phyloP scores from a whole-genome alignment of 2,888 invertebrate genomes.

The Geophilus truncorum region DNA sequence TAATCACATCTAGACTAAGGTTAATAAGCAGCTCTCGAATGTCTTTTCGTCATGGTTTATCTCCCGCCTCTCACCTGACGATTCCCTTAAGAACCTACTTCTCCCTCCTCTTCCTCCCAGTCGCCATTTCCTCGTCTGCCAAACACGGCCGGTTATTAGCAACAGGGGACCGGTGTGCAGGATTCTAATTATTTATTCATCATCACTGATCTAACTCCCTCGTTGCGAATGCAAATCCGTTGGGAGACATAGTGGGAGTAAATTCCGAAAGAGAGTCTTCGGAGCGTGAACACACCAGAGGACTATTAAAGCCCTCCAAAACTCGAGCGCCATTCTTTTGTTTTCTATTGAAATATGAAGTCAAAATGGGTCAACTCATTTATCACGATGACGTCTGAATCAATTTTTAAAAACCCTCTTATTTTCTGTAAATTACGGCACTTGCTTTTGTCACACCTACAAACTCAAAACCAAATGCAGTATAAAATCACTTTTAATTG shows the following conservation, averaged over 20 bases:
- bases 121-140: constrained; percentile 13
- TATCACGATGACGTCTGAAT: not conserved
- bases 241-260: constrained; percentile 3
- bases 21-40: constrained; percentile 27
- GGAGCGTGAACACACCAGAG: constrained; percentile 22
- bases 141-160: constrained; percentile 17
- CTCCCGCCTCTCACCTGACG: not conserved
- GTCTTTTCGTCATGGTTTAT: constrained; percentile 27
- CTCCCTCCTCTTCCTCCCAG: not conserved
- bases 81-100: not conserved
- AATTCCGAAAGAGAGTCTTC: not conserved
- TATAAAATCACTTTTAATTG: not conserved
- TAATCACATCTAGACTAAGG: constrained; percentile 24
- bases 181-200: constrained; percentile 27
- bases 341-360: constrained; percentile 27
- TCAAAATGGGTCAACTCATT: constrained; percentile 14
- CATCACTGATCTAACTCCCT: constrained; percentile 27
- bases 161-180: constrained; percentile 17
- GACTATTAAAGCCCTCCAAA: constrained; percentile 9
- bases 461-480: not conserved
- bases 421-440: not conserved
- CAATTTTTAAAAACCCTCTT: not conserved
- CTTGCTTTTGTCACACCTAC: not conserved
- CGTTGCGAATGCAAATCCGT: constrained; percentile 23
- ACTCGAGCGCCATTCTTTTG: constrained; percentile 22